Percentiles rank a stretch among this genome's conserved stretches.
phyloP scores from a whole-genome alignment of 1,140 invertebrate genomes.

The Trigoniulus corallinus region DNA sequence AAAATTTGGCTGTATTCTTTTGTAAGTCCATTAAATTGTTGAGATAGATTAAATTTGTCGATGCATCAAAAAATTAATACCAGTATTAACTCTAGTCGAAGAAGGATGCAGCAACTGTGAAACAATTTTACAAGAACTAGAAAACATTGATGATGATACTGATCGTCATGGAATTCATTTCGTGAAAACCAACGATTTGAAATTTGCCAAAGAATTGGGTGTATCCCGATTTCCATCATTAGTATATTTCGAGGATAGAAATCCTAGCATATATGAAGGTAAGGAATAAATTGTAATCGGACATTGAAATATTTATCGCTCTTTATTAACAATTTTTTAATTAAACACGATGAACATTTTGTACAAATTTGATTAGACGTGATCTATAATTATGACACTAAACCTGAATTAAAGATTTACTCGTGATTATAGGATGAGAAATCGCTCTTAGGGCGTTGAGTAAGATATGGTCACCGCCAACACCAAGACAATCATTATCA shows the following conservation, averaged over 20 bases:
- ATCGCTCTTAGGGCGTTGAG: no score
- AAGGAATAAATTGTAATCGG: constrained; percentile 32
- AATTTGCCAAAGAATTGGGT: constrained; percentile 20
- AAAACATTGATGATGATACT: constrained; percentile 23
- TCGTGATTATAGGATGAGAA: no score
- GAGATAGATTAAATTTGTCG: not conserved
- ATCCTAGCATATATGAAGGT: constrained; percentile 89
- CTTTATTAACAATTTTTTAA: not conserved
- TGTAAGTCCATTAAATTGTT: constrained; percentile 14
- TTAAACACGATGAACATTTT: not conserved
- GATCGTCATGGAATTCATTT: constrained; percentile 22
- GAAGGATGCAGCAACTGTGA: constrained; percentile 15
- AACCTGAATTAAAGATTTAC: no score
- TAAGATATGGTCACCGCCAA: no score
- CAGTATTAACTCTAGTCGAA: constrained; percentile 2
- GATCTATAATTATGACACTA: no score
- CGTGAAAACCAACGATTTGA: constrained; percentile 21
- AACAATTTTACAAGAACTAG: constrained; percentile 18
- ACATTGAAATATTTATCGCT: not conserved
- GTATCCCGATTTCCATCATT: constrained; percentile 41
- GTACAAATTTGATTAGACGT: not conserved
- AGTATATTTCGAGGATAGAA: constrained; percentile 80
- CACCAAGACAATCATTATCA: no score
- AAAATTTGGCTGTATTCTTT: constrained; percentile 20
- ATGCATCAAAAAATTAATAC: not conserved